Base-by-base conservation (phyloP, 2,113 vertebrate genomes). In the Piliocolobus tephrosceles region DNA sequence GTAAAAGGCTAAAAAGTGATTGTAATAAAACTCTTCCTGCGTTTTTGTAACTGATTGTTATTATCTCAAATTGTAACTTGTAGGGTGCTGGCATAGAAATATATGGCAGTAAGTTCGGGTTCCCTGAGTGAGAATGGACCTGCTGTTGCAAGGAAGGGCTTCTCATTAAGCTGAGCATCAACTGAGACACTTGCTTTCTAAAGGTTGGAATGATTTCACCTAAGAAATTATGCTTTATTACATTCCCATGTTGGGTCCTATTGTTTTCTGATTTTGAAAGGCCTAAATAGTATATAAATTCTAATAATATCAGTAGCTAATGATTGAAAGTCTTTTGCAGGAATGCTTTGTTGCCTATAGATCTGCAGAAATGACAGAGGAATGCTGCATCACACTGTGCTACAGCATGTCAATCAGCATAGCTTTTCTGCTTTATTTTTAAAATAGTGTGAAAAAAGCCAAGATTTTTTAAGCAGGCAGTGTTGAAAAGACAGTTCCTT, bases 141-240 rank as follows among this genome's bases (percentile, higher is more conserved):
- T 99, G 99, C 98, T 99, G 99, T 96, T 99, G 99, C 98, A 99
- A 99, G 95, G 99, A 99, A 64, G 99, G 99, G 16, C 99, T 99
- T 64, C 99, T 99, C 35, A 99, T 99, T 97, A 99, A 99, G 99
- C 99, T 99, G 96, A 98, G 98, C 87, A 70, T 58, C 68, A 38
- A n/a, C 20, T 61, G 66, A 61, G 70, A 47, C 16, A 18, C 35
- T 2, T 13, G 95, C 72, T 52, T 95, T 96, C 68, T 18, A 45
- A 89, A 81, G 30, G 22, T 45, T 88, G 40, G 50, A 82, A 58
- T 95, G 3, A 16, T 92, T 70, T 50, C 4, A 83, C 35, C 58
- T 96, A 57, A 50, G 88, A 10, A 81, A 25, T 23, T 82, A 55
- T 30, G 12, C 50, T 6, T 0, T 91, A 35, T 89, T 96, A 88